Evolutionary conservation across 2,888 invertebrate genomes (phyloP).

Genomic region (Hyalella azteca): DNA sequence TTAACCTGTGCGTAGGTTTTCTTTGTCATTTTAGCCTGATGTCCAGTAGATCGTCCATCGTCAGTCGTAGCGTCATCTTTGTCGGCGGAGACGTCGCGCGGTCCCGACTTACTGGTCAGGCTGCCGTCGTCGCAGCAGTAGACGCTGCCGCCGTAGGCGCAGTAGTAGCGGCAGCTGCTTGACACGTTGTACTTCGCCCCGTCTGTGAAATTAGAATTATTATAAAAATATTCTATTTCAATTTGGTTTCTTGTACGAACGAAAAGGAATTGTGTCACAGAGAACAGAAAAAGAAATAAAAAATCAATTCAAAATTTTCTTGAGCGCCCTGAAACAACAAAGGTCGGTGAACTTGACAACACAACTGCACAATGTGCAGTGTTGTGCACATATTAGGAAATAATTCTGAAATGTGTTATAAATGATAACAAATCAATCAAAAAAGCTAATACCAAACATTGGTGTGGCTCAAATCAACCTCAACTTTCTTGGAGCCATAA

Average conservation of each 20-base stretch:
- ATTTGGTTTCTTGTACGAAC: too few species aligned
- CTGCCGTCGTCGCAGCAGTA: slow-evolving; percentile 48
- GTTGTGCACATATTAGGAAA: background rate
- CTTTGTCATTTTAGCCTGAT: background rate
- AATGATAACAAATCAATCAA: too few species aligned
- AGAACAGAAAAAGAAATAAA: background rate
- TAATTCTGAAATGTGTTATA: too few species aligned
- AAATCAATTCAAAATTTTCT: background rate
- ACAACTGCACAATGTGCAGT: background rate
- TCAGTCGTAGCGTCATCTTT: background rate
- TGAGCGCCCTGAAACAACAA: background rate
- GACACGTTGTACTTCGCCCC: slow-evolving; percentile 31
- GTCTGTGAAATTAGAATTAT: background rate
- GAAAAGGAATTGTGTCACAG: background rate
- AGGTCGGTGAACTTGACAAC: background rate
- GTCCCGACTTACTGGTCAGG: slow-evolving; percentile 43
- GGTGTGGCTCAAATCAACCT: too few species aligned
- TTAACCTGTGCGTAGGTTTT: background rate
- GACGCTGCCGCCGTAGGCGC: slow-evolving; percentile 44
- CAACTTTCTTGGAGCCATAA: too few species aligned
- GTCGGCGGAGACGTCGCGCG: background rate
- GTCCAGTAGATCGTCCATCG: background rate
- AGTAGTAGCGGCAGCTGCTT: slow-evolving; percentile 46
- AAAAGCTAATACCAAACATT: too few species aligned
- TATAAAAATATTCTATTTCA: too few species aligned